Evolutionary conservation across 2,888 invertebrate species (phyloP), one percentile per base, ranked within the genome.

Genomic region (Drosophila prolongata): DNA sequence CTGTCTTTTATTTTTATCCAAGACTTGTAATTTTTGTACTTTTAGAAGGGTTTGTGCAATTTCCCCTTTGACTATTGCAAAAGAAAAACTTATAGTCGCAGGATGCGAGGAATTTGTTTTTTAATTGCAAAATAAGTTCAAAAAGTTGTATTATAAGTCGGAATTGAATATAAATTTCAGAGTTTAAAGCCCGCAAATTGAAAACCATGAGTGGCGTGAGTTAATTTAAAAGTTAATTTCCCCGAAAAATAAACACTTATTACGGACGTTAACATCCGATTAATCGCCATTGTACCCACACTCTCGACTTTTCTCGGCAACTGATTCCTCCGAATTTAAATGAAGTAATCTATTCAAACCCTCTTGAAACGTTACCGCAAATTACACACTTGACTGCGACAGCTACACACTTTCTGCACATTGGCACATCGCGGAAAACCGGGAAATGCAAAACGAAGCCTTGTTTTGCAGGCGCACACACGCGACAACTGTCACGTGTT

Each of bases 401-500:
- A 62, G 73, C 49, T 37, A 44, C 54, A 65, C 62, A 73, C 58
- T 68, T 71, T 65, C 72, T 54, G 66, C 58, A 75, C 72, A 68
- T 78, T 78, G 66, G 62, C 35, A 35, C 52, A 69, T 56, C 50
- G 70, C 42, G 14, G 37, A 19, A 58, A 60, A 70, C 30, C 42
- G 37, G 34, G 54, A 87, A 87, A 87, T 78, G 60, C 74, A 72
- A 57, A 77, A 68, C 49, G 79, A 82, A 61, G 73, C 75, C 53
- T 75, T 77, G 75, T 77, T 66, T 55, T 71, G 70, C 78, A 58
- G 42, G n/a, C 62, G 9, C 53, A 38, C 60, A 59, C 53, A 59
- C 60, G 72, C 34, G 70, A 88, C 83, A 87, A 88, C 84, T 86
- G 89, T 89, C 86, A 87, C 86, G 86, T 87, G 86, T 80, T 86